Evolutionary conservation across 2,888 invertebrate species (phyloP).

Genomic region (Callyntrura sp.): DNA sequence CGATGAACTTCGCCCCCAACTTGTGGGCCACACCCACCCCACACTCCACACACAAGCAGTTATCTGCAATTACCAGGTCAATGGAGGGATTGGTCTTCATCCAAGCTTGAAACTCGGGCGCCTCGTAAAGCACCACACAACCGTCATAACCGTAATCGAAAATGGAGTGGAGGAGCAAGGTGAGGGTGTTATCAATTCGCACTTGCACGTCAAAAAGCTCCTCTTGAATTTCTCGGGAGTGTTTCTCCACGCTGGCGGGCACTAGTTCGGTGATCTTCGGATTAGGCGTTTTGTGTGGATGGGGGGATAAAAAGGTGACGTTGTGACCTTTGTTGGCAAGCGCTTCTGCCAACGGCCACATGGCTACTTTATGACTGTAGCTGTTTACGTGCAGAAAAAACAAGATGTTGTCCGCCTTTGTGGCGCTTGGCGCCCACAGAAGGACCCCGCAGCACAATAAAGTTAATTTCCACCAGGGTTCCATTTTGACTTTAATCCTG

Average conservation of each 20-base stretch:
- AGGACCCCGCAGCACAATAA: too few relatives aligned
- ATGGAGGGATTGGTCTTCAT: slow-evolving; percentile 32
- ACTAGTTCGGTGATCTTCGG: slow-evolving; percentile 56
- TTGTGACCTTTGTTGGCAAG: slow-evolving; percentile 74
- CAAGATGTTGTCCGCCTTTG: slow-evolving; percentile 56
- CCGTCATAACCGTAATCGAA: too few relatives aligned
- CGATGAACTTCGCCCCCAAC: slow-evolving; percentile 66
- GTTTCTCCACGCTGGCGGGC: too few relatives aligned
- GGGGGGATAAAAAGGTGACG: slow-evolving; percentile 73
- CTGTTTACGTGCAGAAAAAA: slow-evolving; percentile 62
- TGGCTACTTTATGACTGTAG: slow-evolving; percentile 73
- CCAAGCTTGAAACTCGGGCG: slow-evolving; percentile 44
- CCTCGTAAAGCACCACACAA: slow-evolving; percentile 24
- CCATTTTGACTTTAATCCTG: too few relatives aligned
- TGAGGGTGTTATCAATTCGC: slow-evolving; percentile 35
- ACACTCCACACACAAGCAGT: slow-evolving; percentile 76
- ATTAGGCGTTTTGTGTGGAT: background rate
- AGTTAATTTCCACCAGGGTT: too few relatives aligned
- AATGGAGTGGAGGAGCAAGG: background rate
- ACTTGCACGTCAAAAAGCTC: slow-evolving; percentile 64
- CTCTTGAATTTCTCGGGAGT: too few relatives aligned
- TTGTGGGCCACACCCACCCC: slow-evolving; percentile 69
- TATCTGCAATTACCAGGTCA: slow-evolving; percentile 79
- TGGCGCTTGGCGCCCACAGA: too few relatives aligned
- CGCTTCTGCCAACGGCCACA: slow-evolving; percentile 71